phyloP scores from a whole-genome alignment of 2,888 invertebrate species.

The Onchidella celtica region DNA sequence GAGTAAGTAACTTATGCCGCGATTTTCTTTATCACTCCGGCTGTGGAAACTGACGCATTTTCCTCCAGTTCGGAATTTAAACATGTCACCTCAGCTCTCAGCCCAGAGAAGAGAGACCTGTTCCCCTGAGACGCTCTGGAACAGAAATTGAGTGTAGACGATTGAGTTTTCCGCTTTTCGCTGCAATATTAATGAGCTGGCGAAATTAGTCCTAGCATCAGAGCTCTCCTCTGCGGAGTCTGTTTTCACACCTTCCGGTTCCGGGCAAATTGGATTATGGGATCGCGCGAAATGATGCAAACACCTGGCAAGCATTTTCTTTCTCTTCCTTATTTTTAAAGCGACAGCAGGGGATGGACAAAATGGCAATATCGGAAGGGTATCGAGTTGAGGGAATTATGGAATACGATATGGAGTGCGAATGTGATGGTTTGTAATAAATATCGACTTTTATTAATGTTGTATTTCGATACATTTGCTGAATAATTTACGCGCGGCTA shows the following conservation, averaged over 20 bases:
- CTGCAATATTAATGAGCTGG: conserved; percentile 49
- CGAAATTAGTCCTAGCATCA: conserved; percentile 37
- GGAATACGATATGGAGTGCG: background rate
- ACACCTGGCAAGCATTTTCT: conserved; percentile 37
- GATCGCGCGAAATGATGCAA: conserved; percentile 43
- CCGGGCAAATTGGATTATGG: conserved; percentile 45
- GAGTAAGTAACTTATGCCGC: conserved; percentile 30
- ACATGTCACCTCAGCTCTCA: background rate
- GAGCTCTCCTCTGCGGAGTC: conserved; percentile 31
- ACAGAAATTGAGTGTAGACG: conserved; percentile 35
- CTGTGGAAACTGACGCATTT: conserved; percentile 29
- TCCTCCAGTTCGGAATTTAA: background rate
- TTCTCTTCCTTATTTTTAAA: background rate
- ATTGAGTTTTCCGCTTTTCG: conserved; percentile 40
- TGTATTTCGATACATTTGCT: background rate
- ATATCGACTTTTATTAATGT: background rate
- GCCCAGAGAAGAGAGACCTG: background rate
- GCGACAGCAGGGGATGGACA: background rate
- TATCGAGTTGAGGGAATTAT: background rate
- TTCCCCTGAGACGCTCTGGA: conserved; percentile 8
- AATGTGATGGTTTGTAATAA: background rate
- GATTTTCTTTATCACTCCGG: conserved; percentile 28
- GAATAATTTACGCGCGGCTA: background rate
- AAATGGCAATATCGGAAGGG: background rate
- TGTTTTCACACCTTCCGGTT: conserved; percentile 43